A percentile compares a stretch with the other conserved stretches of the same genome.
phyloP scores from a whole-genome alignment of 37 sponge, comb jelly and placozoan genomes.

The Geodia barretti region DNA sequence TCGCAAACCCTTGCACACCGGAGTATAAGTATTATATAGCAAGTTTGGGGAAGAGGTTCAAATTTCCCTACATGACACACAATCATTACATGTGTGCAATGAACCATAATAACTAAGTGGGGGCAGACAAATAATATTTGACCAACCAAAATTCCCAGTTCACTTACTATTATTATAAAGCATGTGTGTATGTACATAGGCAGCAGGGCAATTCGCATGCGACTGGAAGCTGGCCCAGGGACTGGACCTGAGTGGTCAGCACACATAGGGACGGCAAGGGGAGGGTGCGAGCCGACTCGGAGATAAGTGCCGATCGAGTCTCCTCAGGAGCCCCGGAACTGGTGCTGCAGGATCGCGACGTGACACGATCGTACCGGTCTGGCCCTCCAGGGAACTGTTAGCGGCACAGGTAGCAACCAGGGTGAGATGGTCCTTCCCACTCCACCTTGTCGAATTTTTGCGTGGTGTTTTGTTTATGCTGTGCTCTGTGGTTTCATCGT shows the following conservation, averaged over 20 bases:
- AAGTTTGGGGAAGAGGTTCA: too few species aligned
- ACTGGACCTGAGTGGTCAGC: conserved; percentile 31
- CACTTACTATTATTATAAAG: conserved; percentile 35
- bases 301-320: conserved; percentile 32
- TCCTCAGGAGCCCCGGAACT: conserved; percentile 46
- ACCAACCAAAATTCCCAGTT: conserved; percentile 27
- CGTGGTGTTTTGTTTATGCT: too few species aligned
- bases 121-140: too few species aligned
- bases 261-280: not conserved
- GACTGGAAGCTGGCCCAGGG: conserved; percentile 55
- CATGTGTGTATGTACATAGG: too few species aligned
- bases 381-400: conserved; percentile 71
- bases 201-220: conserved; percentile 53
- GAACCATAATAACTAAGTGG: too few species aligned
- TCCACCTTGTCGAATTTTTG: too few species aligned
- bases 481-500: not conserved
- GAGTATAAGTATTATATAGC: too few species aligned
- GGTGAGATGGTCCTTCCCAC: conserved; percentile 42
- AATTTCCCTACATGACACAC: too few species aligned
- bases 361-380: conserved; percentile 22
- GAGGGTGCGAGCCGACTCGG: conserved; percentile 11
- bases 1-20: too few species aligned
- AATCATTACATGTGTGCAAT: too few species aligned
- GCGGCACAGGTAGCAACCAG: conserved; percentile 28
- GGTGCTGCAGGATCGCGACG: conserved; percentile 33